These are phyloP conservation scores for Panagrolaimus sp. DNA, from an alignment of 1,140 invertebrate genomes.

Conservation along the genomic window DNA sequence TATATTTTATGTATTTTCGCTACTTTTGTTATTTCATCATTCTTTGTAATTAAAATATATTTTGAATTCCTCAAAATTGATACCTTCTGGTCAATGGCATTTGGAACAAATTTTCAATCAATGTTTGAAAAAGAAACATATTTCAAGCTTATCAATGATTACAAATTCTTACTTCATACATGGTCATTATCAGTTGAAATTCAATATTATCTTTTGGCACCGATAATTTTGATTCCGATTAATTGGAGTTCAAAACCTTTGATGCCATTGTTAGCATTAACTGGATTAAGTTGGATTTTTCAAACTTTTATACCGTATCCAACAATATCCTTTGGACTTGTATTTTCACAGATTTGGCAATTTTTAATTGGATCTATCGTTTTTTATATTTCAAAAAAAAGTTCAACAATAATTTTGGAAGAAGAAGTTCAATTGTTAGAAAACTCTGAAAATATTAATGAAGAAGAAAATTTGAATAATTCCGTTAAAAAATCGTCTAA, in stretches of 20 bases:
- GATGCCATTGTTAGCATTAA: not conserved
- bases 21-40: not conserved
- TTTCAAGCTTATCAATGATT: slow-evolving; percentile 17
- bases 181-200: slow-evolving; percentile 20
- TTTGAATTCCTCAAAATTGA: not conserved
- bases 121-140: slow-evolving; percentile 18
- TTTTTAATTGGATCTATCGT: not conserved
- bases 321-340: not conserved
- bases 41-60: not conserved
- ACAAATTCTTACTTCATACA: slow-evolving; percentile 16
- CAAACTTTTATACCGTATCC: not conserved
- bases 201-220: slow-evolving; percentile 7
- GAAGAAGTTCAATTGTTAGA: too few species aligned
- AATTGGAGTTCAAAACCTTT: not conserved
- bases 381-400: not conserved
- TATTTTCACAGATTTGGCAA: not conserved
- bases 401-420: too few species aligned
- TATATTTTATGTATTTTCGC: not conserved
- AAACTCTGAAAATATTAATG: too few species aligned
- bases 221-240: slow-evolving; percentile 27
- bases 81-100: not conserved
- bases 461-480: too few species aligned
- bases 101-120: not conserved
- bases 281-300: not conserved
- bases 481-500: too few species aligned